Percentiles rank a stretch among this genome's conserved stretches.
These are phyloP conservation scores for Crioceris asparagi DNA, from an alignment of 2,888 invertebrate genomes.

Conservation along the genomic window DNA sequence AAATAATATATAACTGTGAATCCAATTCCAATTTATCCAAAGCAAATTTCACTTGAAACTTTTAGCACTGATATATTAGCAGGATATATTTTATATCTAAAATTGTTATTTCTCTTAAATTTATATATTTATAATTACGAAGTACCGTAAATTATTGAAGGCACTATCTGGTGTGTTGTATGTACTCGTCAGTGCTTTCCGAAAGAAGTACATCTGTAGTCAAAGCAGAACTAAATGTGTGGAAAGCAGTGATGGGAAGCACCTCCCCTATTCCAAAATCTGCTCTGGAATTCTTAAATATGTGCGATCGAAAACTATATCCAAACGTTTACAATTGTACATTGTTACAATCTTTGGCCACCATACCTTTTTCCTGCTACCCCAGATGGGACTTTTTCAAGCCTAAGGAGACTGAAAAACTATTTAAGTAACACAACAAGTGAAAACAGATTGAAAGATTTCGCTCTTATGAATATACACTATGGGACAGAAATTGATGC, in stretches of 20 bases:
- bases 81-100: no score
- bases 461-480: constrained; percentile 4
- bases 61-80: no score
- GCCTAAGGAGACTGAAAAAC: constrained; percentile 5
- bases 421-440: constrained; percentile 7
- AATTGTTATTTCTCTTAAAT: no score
- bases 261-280: constrained; percentile 5
- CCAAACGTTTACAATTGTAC: constrained; percentile 4
- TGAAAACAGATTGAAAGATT: constrained; percentile 3
- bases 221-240: constrained; percentile 6
- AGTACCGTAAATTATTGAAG: neutral
- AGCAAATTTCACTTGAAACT: no score
- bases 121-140: no score
- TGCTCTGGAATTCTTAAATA: constrained; percentile 6
- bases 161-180: neutral
- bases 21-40: no score
- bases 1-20: no score
- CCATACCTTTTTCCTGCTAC: constrained; percentile 6
- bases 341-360: no score
- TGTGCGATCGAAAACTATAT: constrained; percentile 8
- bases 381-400: constrained; percentile 4
- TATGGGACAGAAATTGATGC: constrained; percentile 6
- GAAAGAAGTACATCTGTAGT: constrained; percentile 7
- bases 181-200: constrained; percentile 1
- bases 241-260: constrained; percentile 4